Base-by-base conservation (phyloP, 2,888 invertebrate species). In the Choristoneura rosaceana region DNA sequence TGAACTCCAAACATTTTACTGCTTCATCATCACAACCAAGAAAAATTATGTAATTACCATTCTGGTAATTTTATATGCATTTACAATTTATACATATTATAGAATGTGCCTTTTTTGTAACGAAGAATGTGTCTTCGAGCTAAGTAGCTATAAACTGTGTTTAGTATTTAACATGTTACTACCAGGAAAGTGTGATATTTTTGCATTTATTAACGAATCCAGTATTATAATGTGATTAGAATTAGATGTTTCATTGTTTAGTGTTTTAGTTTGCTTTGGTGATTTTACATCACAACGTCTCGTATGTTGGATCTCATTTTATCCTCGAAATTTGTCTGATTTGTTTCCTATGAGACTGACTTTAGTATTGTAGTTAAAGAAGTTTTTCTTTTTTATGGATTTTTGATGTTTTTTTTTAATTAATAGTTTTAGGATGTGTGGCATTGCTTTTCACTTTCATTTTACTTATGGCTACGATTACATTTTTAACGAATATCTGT, bases 161-260 rank as follows among this genome's bases (percentile, higher is more conserved):
- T 14, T 69, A 69, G 59, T 60, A 69, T 34, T 63, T 60, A 59
- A 52, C 59, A 64, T 73, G 41, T 50, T 62, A 45, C 60, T 73
- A 73, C 73, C 69, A 73, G 68, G 59, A 64, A 71, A 69, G 73
- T 73, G 73, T 73, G 73, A 73, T 73, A 73, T 73, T 68, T 73
- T 69, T 73, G 69, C 73, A 73, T 73, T 73, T 73, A 73, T 64
- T 71, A 59, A 73, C 43, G 59, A 64, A 68, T 62, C 59, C 73
- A 73, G 73, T 73, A 73, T 73, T 73, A 73, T 73, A 15, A 69
- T 73, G 73, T 73, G 73, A 73, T 73, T 73, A 73, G 64, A 25
- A 71, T 58, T 71, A 71, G 61, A 61, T 68, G 62, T 68, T 67
- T 71, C 60, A 66, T 38, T 25, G 34, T 67, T 47, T 64, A 69